A percentile compares a stretch with the other conserved stretches of the same genome.
These are phyloP conservation scores for Drosophila kikkawai DNA, from an alignment of 1,140 invertebrate species.

Conservation along the genomic window DNA sequence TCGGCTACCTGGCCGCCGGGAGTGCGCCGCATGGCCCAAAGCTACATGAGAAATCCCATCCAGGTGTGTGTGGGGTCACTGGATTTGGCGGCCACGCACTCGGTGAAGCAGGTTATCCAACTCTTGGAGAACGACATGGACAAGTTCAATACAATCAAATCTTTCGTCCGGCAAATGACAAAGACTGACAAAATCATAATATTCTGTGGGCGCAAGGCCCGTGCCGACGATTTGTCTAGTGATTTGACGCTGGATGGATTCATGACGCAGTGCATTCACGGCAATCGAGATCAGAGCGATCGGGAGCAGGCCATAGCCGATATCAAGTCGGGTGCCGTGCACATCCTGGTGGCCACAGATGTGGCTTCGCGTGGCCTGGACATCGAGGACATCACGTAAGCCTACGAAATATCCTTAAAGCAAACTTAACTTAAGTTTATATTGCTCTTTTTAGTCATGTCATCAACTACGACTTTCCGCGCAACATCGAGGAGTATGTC, in stretches of 20 bases:
- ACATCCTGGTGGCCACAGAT: constrained; percentile 97
- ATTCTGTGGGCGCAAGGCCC: constrained; percentile 94
- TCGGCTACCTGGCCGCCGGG: constrained; percentile 95
- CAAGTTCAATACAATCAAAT: constrained; percentile 86
- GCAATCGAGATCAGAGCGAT: constrained; percentile 94
- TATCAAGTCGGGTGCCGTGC: constrained; percentile 90
- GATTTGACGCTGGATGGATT: constrained; percentile 90
- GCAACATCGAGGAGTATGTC: constrained; percentile 96
- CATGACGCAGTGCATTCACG: constrained; percentile 92
- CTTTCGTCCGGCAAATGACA: constrained; percentile 86
- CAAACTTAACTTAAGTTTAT: too few relatives aligned
- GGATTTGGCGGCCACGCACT: constrained; percentile 93
- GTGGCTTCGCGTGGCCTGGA: constrained; percentile 96
- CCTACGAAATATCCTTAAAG: too few relatives aligned
- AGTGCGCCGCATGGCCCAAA: constrained; percentile 92
- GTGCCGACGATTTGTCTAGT: constrained; percentile 92
- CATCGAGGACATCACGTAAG: constrained; percentile 95
- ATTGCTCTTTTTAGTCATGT: constrained; percentile 85
- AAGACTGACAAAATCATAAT: constrained; percentile 93
- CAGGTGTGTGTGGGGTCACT: constrained; percentile 95
- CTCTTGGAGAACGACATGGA: constrained; percentile 91
- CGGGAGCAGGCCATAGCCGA: constrained; percentile 94
- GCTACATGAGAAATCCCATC: constrained; percentile 94
- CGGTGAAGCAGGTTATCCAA: constrained; percentile 91
- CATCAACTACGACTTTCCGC: constrained; percentile 95